Percentiles rank a stretch among this genome's conserved stretches.
phyloP scores from a whole-genome alignment of 2,113 vertebrate genomes.

The Trematocara zebra region DNA sequence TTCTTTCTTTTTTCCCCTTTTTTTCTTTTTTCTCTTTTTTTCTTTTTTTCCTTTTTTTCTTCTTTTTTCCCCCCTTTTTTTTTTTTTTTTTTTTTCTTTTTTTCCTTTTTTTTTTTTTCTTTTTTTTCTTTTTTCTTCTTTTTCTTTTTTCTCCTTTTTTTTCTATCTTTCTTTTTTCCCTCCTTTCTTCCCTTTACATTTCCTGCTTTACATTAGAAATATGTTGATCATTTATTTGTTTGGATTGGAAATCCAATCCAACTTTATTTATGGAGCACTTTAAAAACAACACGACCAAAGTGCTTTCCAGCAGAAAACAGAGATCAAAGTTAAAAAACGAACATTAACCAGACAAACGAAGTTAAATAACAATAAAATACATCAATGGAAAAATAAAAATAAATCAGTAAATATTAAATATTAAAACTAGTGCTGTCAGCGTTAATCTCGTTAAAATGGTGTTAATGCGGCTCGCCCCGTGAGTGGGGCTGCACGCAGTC shows the following conservation, averaged over 20 bases:
- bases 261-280: not conserved
- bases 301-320: not conserved
- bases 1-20: too few relatives aligned
- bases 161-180: too few relatives aligned
- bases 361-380: not conserved
- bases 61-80: too few relatives aligned
- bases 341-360: not conserved
- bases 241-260: not conserved
- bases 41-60: too few relatives aligned
- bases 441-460: not conserved
- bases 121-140: too few relatives aligned
- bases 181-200: too few relatives aligned
- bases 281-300: not conserved
- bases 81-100: too few relatives aligned
- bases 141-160: too few relatives aligned
- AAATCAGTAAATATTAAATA: not conserved
- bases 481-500: not conserved
- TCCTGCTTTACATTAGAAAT: not conserved
- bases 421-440: fast-evolving
- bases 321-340: not conserved
- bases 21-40: too few relatives aligned
- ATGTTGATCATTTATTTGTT: not conserved
- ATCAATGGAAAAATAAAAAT: not conserved
- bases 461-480: fast-evolving
- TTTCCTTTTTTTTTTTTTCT: too few relatives aligned